Conservation (phyloP, 2,888 invertebrate species). For the Therioaphis trifolii region DNA sequence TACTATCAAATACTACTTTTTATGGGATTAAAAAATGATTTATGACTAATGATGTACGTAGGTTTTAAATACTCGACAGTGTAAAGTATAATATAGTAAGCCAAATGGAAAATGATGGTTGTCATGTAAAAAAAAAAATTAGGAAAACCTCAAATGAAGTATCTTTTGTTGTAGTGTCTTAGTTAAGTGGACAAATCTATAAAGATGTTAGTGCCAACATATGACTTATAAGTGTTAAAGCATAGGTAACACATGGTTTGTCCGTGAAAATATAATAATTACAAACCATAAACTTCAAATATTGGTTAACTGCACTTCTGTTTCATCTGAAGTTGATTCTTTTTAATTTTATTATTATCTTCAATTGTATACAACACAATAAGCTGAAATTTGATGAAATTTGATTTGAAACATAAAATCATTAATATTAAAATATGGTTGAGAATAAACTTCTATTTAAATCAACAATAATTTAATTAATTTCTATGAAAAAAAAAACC, state of each 20-base stretch:
- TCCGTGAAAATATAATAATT: conserved; percentile 42
- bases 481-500: too few species aligned
- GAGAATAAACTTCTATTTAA: not conserved
- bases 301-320: conserved; percentile 39
- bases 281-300: conserved; percentile 51
- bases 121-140: not conserved
- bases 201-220: conserved; percentile 40
- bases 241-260: conserved; percentile 31
- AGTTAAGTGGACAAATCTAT: conserved; percentile 7
- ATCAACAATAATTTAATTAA: not conserved
- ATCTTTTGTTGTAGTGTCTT: not conserved
- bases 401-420: conserved; percentile 55
- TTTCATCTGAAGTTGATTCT: conserved; percentile 37
- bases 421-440: conserved; percentile 61
- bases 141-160: not conserved
- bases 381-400: conserved; percentile 62
- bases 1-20: conserved; percentile 10
- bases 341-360: conserved; percentile 47
- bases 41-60: not conserved
- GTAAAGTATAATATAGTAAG: conserved; percentile 10
- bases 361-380: conserved; percentile 47
- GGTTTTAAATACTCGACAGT: not conserved
- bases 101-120: not conserved
- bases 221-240: conserved; percentile 41
- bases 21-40: not conserved